Evolutionary conservation across 2,797 vertebrate genomes (phyloP), one percentile per base, ranked within the genome.

Genomic region (Holocentrus rufus): DNA sequence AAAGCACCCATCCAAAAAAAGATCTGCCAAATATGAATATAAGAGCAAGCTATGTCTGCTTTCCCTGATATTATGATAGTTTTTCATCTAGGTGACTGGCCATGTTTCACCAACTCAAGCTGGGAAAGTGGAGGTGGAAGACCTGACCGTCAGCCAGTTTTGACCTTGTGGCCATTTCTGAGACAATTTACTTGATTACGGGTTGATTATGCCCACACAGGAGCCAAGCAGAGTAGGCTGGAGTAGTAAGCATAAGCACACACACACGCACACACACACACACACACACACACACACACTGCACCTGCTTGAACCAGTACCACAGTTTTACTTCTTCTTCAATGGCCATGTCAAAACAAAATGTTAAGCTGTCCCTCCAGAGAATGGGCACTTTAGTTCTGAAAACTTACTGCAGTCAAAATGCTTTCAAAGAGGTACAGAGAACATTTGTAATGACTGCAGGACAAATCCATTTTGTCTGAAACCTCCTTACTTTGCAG

Each of bases 171-270:
- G 7, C 20, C 49, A 25, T 44, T 14, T 18, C 34, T 23, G 23
- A 72, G 42, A 57, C 77, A 66, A 14, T 80, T 77, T 31, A 44
- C 53, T 69, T 79, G 20, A 83, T 76, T 60, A 69, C 34, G 23
- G 47, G 25, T 47, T 73, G 61, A 69, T 74, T 76, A 67, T 39
- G 1, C 50, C 34, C 67, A 56, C 56, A 23, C 50, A 27, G 55
- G 34, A 34, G 13, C 39, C 39, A 42, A 42, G 39, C 14, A 14
- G 39, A 42, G 39, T 13, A 42, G 39, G 39, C 39, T 42, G 39
- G 39, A 42, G 39, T n/a, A 68, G 30, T 61, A 30, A 0, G 23
- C 39, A 17, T 52, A 44, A 22, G 44, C n/a, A 62, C 5, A 30
- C 62, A 79, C 20, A 57, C 67, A 18, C 25, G 20, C 44, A 36